Base-by-base conservation (phyloP, 2,113 vertebrate species). In the Aphyosemion australe region DNA sequence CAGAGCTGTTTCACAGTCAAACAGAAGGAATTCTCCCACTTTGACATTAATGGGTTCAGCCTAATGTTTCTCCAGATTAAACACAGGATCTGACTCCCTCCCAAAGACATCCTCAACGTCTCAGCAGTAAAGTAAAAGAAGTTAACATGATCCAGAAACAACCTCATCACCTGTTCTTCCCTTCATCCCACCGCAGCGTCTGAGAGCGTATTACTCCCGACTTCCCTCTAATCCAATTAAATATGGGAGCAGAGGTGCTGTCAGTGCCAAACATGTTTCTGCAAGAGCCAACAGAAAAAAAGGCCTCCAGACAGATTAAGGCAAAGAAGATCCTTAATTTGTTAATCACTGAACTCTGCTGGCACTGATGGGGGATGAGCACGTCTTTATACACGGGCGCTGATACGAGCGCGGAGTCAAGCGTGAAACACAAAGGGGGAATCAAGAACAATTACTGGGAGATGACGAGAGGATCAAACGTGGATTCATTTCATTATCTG, bases 171-270 rank as follows among this genome's bases (percentile, higher is more conserved):
- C 86, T 88, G 82, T 66, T 88, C 53, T 58, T 45, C 41, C 21
- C 69, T 41, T 67, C 72, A 54, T 49, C 48, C 8, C 16, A 51
- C 65, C 66, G 50, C 1, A 0, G 18, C 51, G 34, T 76, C 76
- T 59, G 46, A 70, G 56, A 76, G 61, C 32, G 68, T 37, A 86
- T 87, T 83, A 72, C 80, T 85, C 76, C 78, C 43, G 74, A 87
- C 82, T 76, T 61, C 76, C 56, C 74, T 89, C 86, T 87, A 88
- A 89, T 89, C 88, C 83, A 90, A 91, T 91, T 90, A 90, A 86
- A 84, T 26, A 32, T 18, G 45, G 74, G 61, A 81, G 84, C 69
- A 62, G 80, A 89, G 78, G 73, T 73, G 72, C 87, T 90, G 88
- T 89, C 88, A 87, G 64, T 68, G 83, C 80, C 78, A 78, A 88